phyloP scores from a whole-genome alignment of 2,797 vertebrate genomes.

The Toxotes lorentzi region DNA sequence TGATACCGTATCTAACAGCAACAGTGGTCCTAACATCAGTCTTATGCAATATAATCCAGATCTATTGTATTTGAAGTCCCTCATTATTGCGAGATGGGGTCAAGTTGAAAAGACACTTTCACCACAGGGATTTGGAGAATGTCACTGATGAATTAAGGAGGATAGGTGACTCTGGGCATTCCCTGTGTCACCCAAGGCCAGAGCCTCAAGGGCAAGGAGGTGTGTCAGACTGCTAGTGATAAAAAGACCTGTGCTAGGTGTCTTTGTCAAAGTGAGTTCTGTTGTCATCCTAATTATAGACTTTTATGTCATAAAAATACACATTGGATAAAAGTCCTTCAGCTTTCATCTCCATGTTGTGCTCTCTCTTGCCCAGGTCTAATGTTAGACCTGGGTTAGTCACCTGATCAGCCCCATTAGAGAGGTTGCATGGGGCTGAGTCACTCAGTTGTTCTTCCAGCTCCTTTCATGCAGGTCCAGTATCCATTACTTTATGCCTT shows the following conservation, averaged over 20 bases:
- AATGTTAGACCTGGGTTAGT: conserved; percentile 2
- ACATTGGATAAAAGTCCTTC: not conserved
- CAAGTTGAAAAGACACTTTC: conserved; percentile 19
- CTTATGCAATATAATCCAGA: conserved; percentile 20
- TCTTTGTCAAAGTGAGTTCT: no score
- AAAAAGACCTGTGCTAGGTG: no score
- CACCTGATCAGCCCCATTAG: conserved; percentile 51
- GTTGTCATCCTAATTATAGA: no score
- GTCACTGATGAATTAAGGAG: conserved; percentile 34
- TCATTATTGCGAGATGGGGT: conserved; percentile 10
- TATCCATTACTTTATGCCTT: conserved; percentile 77
- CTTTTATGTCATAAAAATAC: no score
- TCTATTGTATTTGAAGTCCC: conserved; percentile 26
- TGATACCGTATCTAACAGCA: conserved; percentile 19
- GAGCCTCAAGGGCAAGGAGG: conserved; percentile 40
- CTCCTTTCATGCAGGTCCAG: conserved; percentile 68
- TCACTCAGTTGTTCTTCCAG: conserved; percentile 64
- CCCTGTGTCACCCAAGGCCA: conserved; percentile 9
- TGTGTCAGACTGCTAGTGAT: no score
- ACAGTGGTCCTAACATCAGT: not conserved
- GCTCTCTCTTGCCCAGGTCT: not conserved
- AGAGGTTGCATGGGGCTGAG: conserved; percentile 41
- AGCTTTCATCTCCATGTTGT: not conserved
- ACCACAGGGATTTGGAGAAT: conserved; percentile 46
- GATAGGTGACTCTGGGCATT: conserved; percentile 57